phyloP scores from a whole-genome alignment of 2,113 vertebrate genomes.

The Sigmodon hispidus region DNA sequence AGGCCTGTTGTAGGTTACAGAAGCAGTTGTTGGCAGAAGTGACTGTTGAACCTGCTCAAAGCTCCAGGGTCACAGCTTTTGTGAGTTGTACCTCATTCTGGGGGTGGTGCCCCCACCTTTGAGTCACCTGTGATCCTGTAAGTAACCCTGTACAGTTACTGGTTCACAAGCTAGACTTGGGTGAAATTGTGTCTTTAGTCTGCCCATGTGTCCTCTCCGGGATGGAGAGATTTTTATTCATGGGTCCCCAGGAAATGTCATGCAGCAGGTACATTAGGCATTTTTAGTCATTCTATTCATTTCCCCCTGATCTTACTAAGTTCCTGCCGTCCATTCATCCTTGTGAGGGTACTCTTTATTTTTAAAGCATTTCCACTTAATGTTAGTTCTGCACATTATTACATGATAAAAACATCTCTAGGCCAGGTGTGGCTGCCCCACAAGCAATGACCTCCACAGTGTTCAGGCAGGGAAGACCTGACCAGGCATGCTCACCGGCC shows the following conservation, averaged over 20 bases:
- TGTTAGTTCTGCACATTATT: neutral
- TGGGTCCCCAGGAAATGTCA: neutral
- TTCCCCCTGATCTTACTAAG: rapidly evolving
- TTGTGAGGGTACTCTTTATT: neutral
- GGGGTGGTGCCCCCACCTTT: neutral
- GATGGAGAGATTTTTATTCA: neutral
- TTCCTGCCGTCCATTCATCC: neutral
- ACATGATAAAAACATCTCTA: neutral
- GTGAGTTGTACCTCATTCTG: neutral
- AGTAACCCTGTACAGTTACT: neutral
- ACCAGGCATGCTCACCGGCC: neutral
- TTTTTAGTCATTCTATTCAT: neutral
- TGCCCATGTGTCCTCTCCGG: neutral
- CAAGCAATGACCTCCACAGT: neutral
- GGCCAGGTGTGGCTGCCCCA: neutral
- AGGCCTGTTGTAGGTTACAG: neutral
- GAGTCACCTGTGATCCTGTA: neutral
- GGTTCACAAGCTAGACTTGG: neutral
- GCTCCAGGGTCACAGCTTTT: neutral
- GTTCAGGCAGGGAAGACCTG: neutral
- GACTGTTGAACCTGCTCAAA: neutral
- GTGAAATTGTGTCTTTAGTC: neutral
- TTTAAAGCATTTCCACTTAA: neutral
- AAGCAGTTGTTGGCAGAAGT: neutral
- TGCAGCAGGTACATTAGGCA: neutral